Base-by-base conservation (phyloP, 2,888 invertebrate species). In the Aspidiotus rigidus region DNA sequence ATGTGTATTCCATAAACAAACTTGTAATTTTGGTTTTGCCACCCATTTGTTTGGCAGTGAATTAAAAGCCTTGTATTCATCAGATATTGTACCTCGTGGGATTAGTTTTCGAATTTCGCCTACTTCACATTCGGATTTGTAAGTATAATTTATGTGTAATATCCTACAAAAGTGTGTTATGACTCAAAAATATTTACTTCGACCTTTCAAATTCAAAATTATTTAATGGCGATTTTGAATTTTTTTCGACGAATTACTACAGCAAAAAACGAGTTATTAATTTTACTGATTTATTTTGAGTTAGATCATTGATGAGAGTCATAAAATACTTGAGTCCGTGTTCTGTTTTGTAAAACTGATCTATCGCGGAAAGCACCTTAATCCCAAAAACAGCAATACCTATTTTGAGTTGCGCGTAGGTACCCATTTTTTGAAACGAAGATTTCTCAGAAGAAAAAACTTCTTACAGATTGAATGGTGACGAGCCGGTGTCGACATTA, bases 21-120 rank as follows among this genome's bases (percentile, higher is more conserved):
- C 86, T 70, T 96, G 95, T 79, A 93, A 91, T 78, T 96, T 96
- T 79, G 95, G 95, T n/a, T 96, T 96, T 79, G 95, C 93, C 0
- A 93, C 93, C 16, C 94, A 96, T 78, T 81, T 96, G n/a, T 96
- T 96, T 78, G 92, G 93, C 1, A 87, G 90, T 67, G 96, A 96
- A 78, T 81, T 96, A 72, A 93, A 93, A 81, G 86, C 88, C 2
- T 79, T 90, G 13, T 89, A 86, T 75, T 85, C 86, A 5, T 81
- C 86, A 73, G 87, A 88, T 74, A 87, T 85, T 62, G 88, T 86
- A 66, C 90, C 88, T 13, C 80, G 85, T 72, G 89, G 89, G 70
- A 84, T 90, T 72, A 86, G 89, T 77, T 93, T 93, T 80, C 83
- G 93, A 75, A 93, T 93, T 76, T 91, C 93, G 8, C 93, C 93